phyloP scores from a whole-genome alignment of 2,888 invertebrate species.

The Megamerina dolium region DNA sequence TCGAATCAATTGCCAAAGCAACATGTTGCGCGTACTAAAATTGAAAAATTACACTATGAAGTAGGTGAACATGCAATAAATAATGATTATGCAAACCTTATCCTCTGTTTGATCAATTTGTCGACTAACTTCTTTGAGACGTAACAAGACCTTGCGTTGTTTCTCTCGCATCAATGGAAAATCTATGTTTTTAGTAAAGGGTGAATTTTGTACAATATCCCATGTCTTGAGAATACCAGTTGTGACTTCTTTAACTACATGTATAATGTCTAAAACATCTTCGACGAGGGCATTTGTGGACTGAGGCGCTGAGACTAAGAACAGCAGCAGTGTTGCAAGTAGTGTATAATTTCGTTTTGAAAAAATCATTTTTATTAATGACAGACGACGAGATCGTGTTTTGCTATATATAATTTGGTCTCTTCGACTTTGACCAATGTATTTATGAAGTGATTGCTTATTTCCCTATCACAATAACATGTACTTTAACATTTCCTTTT shows the following conservation, averaged over 20 bases:
- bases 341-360: background rate
- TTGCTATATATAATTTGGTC: background rate
- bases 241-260: slow-evolving; percentile 56
- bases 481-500: no score
- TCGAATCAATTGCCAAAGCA: slow-evolving; percentile 41
- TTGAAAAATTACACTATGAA: background rate
- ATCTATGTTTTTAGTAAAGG: slow-evolving; percentile 53
- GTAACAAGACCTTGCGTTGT: slow-evolving; percentile 57
- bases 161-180: slow-evolving; percentile 58
- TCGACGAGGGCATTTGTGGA: slow-evolving; percentile 51
- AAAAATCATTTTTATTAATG: slow-evolving; percentile 11
- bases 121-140: slow-evolving; percentile 47
- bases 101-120: slow-evolving; percentile 47
- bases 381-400: no score
- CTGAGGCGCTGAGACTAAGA: slow-evolving; percentile 23
- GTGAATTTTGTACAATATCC: slow-evolving; percentile 58
- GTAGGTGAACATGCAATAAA: no score
- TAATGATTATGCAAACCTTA: slow-evolving; percentile 36
- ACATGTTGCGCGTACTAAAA: slow-evolving; percentile 39
- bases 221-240: slow-evolving; percentile 58
- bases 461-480: no score
- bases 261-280: slow-evolving; percentile 58
- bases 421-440: no score
- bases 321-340: slow-evolving; percentile 7
- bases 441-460: no score